Conservation (phyloP, 2,113 vertebrate genomes). For the Loxodonta africana region DNA sequence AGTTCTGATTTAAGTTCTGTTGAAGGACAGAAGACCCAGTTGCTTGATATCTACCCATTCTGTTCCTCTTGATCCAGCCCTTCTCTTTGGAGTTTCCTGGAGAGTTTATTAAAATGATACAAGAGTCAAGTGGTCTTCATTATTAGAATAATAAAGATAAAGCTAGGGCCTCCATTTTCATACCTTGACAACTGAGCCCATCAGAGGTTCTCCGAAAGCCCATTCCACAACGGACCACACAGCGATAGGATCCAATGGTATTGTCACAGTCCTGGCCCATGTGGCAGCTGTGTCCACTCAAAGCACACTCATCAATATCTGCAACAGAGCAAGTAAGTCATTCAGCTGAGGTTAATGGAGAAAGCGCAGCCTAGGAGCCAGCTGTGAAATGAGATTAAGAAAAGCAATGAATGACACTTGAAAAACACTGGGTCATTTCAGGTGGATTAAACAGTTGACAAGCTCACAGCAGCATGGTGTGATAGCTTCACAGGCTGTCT, state of each 20-base stretch:
- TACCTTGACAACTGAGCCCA: constrained; percentile 95
- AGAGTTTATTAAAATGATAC: not conserved
- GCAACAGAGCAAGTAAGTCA: constrained; percentile 43
- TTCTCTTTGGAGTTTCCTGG: not conserved
- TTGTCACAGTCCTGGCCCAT: constrained; percentile 95
- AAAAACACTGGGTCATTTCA: not conserved
- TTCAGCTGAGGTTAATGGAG: not conserved
- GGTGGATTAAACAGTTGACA: not conserved
- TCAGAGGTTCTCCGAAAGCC: constrained; percentile 94
- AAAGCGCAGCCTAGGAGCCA: not conserved
- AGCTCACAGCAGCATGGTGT: not conserved
- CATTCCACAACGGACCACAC: constrained; percentile 91
- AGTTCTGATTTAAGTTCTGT: not conserved
- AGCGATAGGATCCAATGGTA: constrained; percentile 94
- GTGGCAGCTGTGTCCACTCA: constrained; percentile 91
- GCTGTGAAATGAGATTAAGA: not conserved
- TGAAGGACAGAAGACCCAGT: not conserved
- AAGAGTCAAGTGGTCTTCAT: not conserved
- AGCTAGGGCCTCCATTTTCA: not conserved
- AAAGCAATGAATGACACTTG: not conserved
- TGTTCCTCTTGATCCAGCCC: not conserved
- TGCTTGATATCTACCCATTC: not conserved
- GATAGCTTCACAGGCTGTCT: not conserved
- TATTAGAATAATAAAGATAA: not conserved
- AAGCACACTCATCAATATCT: constrained; percentile 97